phyloP scores from a whole-genome alignment of 1,140 invertebrate genomes.

The Drosophila virilis region DNA sequence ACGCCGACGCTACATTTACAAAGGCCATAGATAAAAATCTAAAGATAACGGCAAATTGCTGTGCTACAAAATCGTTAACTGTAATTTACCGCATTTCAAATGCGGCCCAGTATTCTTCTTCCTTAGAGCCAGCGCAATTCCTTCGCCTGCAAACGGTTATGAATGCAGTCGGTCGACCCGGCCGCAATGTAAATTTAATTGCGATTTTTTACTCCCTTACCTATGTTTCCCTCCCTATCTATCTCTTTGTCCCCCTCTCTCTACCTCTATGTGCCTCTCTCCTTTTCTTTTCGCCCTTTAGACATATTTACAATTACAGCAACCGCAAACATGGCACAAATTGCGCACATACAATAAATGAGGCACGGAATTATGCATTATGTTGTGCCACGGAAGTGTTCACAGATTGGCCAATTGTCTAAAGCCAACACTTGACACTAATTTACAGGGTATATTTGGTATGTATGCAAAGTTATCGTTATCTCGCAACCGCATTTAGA shows the following conservation, averaged over 20 bases:
- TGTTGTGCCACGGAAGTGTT: conserved; percentile 22
- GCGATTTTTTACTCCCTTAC: conserved; percentile 37
- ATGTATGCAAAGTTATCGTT: conserved; percentile 26
- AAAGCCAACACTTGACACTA: neutral
- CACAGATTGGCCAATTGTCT: conserved; percentile 11
- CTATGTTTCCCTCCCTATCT: neutral
- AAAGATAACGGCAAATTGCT: conserved; percentile 78
- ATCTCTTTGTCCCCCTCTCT: conserved; percentile 5
- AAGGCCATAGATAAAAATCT: conserved; percentile 77
- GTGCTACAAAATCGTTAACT: conserved; percentile 82
- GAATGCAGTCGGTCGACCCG: conserved; percentile 39
- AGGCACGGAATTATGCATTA: conserved; percentile 45
- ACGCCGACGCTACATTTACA: conserved; percentile 76
- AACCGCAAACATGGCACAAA: conserved; percentile 27
- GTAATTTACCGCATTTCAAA: conserved; percentile 80
- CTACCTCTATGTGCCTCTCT: neutral
- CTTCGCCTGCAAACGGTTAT: conserved; percentile 47
- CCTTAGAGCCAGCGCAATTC: conserved; percentile 9
- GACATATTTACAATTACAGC: conserved; percentile 34
- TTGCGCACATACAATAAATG: conserved; percentile 45
- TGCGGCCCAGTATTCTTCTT: conserved; percentile 52
- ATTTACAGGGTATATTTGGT: neutral
- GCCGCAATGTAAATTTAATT: conserved; percentile 56
- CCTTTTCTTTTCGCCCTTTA: conserved; percentile 11
- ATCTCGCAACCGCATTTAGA: neutral